Percentiles rank a stretch among this genome's conserved stretches.
Evolutionary conservation across 2,113 vertebrate species (phyloP).

Genomic region (Loxodonta africana): DNA sequence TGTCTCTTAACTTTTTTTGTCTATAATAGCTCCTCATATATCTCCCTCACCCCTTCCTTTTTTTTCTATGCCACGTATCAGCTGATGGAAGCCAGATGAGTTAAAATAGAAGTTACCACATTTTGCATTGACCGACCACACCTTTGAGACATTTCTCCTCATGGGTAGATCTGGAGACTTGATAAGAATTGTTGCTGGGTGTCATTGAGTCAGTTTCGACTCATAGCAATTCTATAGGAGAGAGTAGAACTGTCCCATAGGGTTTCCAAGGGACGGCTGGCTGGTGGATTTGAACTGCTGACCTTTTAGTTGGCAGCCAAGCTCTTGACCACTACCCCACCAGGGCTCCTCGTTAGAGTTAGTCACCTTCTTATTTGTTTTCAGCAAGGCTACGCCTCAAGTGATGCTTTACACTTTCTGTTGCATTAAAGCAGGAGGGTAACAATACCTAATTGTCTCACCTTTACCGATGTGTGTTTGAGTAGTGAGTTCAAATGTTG

Average conservation of each 20-base stretch:
- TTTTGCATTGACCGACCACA: neutral
- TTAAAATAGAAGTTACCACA: neutral
- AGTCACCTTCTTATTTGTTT: neutral
- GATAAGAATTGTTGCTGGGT: too few relatives aligned
- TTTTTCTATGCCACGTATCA: neutral
- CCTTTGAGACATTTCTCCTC: neutral
- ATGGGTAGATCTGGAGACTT: neutral
- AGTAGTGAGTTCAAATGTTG: neutral
- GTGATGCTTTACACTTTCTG: neutral
- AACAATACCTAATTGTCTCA: accelerated
- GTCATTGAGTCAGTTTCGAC: too few relatives aligned
- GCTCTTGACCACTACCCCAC: too few relatives aligned
- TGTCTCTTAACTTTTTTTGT: neutral
- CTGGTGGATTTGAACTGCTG: too few relatives aligned
- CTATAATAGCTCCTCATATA: neutral
- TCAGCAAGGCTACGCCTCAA: neutral
- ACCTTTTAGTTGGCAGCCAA: too few relatives aligned
- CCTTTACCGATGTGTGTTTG: too few relatives aligned
- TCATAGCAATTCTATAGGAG: too few relatives aligned
- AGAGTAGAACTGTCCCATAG: too few relatives aligned
- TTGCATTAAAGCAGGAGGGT: accelerated
- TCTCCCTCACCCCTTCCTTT: neutral
- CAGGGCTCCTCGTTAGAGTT: too few relatives aligned
- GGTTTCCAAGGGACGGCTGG: too few relatives aligned
- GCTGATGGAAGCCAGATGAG: neutral